A percentile compares a stretch with the other conserved stretches of the same genome.
These are phyloP conservation scores for Leptopilina boulardi DNA, from an alignment of 1,140 invertebrate species.

Conservation along the genomic window DNA sequence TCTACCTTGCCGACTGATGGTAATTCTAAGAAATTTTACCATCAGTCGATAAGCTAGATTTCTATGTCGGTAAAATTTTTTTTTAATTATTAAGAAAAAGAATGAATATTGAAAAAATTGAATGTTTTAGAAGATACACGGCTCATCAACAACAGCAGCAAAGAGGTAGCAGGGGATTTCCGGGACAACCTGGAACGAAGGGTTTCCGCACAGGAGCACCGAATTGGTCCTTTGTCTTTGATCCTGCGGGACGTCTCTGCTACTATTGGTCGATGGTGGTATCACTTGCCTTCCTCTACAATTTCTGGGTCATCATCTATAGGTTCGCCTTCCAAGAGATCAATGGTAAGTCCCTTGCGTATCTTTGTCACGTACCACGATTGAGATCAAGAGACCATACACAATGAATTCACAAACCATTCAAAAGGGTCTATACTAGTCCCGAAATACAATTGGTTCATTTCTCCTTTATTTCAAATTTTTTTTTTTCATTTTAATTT, in stretches of 20 bases:
- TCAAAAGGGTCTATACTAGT: background rate
- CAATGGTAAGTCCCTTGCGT: constrained; percentile 80
- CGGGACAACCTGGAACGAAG: constrained; percentile 67
- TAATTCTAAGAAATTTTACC: no score
- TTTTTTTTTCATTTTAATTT: background rate
- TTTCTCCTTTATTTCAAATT: background rate
- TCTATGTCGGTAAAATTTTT: no score
- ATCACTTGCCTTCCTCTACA: constrained; percentile 98
- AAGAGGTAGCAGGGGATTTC: constrained; percentile 72
- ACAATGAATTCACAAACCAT: background rate
- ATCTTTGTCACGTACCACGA: constrained; percentile 47
- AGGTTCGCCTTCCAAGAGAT: constrained; percentile 97
- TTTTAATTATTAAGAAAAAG: no score
- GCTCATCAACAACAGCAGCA: constrained; percentile 73
- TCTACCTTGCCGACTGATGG: no score
- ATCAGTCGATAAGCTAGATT: no score
- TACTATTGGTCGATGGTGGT: constrained; percentile 99
- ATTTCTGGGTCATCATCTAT: constrained; percentile 99
- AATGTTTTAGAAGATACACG: constrained; percentile 66
- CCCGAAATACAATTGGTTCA: background rate
- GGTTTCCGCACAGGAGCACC: constrained; percentile 78
- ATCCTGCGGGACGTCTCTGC: constrained; percentile 92
- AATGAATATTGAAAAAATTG: no score
- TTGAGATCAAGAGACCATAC: constrained; percentile 26
- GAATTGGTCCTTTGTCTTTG: constrained; percentile 94